These are phyloP conservation scores for Litoditis marina DNA, from an alignment of 2,888 invertebrate genomes.

Conservation along the genomic window DNA sequence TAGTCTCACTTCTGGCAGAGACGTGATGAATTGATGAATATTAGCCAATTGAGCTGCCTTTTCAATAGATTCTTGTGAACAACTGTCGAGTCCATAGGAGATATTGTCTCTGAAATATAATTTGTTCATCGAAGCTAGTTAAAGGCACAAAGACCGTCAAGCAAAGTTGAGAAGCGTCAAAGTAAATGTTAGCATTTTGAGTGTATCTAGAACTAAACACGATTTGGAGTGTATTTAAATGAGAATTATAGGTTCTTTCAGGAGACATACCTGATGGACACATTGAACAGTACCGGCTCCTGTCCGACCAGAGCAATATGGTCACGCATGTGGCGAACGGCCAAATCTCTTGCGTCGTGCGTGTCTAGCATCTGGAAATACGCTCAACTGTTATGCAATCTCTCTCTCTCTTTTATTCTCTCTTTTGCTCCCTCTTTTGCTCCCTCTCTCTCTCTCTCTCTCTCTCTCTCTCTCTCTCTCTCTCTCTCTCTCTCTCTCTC, in stretches of 20 bases:
- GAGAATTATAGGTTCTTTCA: neutral
- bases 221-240: neutral
- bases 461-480: no score
- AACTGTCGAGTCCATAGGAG: conserved; percentile 61
- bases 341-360: conserved; percentile 46
- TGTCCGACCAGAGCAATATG: conserved; percentile 63
- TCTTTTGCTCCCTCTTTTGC: no score
- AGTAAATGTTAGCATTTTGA: no score
- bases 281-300: conserved; percentile 64
- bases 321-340: conserved; percentile 40
- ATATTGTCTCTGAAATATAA: conserved; percentile 60
- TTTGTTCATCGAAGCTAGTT: conserved; percentile 58
- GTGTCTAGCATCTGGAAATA: conserved; percentile 55
- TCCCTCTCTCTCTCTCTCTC: neutral
- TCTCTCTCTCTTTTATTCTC: neutral
- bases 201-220: conserved; percentile 52
- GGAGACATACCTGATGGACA: conserved; percentile 49
- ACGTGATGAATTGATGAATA: conserved; percentile 63
- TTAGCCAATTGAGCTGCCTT: conserved; percentile 62
- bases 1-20: conserved; percentile 59
- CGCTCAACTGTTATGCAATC: neutral
- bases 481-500: no score
- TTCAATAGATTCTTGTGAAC: conserved; percentile 44
- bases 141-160: no score
- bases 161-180: no score